Evolutionary conservation across 2,888 invertebrate species (phyloP).

Genomic region (Sipunculus nudus): DNA sequence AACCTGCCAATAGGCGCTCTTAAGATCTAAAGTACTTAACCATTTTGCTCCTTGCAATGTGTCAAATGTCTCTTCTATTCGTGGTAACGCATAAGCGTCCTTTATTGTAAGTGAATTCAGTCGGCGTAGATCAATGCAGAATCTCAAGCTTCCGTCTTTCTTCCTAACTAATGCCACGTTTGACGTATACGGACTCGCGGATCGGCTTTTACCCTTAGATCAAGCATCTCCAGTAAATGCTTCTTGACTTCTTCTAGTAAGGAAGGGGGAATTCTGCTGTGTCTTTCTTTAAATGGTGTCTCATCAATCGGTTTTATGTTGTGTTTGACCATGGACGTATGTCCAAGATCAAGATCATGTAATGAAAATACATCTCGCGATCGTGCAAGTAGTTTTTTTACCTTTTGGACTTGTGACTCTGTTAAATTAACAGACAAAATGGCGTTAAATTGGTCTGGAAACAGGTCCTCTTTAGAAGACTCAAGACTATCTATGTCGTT

Average conservation of each 20-base stretch:
- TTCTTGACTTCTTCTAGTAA: not conserved
- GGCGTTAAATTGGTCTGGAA: no score
- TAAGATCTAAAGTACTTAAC: no score
- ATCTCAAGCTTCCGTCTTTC: slow-evolving; percentile 2
- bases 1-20: no score
- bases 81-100: slow-evolving; percentile 7
- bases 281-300: not conserved
- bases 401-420: no score
- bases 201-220: not conserved
- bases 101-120: slow-evolving; percentile 3
- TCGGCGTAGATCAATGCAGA: not conserved
- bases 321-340: not conserved
- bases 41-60: no score
- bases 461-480: no score
- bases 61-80: no score
- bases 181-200: not conserved
- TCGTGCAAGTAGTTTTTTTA: not conserved
- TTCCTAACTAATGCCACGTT: slow-evolving; percentile 1
- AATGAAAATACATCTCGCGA: not conserved
- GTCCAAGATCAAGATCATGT: not conserved
- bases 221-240: slow-evolving; percentile 3
- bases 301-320: not conserved
- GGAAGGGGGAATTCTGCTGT: not conserved
- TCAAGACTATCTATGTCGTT: no score
- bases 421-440: no score